Percentiles rank a stretch among this genome's conserved stretches.
These are phyloP conservation scores for Mycalesis mineus DNA, from an alignment of 2,888 invertebrate genomes.

Conservation along the genomic window DNA sequence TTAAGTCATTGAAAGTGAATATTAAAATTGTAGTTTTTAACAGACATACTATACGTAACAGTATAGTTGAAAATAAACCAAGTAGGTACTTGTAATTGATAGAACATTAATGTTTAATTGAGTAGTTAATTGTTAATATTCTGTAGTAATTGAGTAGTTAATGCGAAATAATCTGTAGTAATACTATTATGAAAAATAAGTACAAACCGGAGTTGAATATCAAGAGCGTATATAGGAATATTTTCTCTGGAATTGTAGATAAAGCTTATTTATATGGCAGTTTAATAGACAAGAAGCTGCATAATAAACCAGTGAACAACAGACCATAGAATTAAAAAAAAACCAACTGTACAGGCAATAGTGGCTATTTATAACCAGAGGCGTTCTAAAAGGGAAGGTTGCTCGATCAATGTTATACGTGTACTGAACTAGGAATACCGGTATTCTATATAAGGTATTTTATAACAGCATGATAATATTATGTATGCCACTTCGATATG, in stretches of 20 bases:
- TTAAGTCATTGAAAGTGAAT: no score
- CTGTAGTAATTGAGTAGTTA: no score
- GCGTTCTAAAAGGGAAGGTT: slow-evolving; percentile 43
- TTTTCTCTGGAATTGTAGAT: slow-evolving; percentile 1
- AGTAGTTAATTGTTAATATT: no score
- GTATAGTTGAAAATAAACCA: no score
- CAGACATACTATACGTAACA: no score
- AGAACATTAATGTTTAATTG: no score
- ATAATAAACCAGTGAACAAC: slow-evolving; percentile 23
- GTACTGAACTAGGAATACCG: slow-evolving; percentile 32
- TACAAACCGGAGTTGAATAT: no score
- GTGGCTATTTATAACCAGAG: slow-evolving; percentile 33
- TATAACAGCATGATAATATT: slow-evolving; percentile 24
- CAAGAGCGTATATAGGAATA: no score
- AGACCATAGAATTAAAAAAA: slow-evolving; percentile 19
- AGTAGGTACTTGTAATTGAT: no score
- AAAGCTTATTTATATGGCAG: slow-evolving; percentile 17
- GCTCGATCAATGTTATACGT: slow-evolving; percentile 35
- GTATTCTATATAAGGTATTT: slow-evolving; percentile 40
- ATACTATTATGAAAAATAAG: no score
- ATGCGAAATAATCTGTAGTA: no score
- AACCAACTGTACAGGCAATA: slow-evolving; percentile 23
- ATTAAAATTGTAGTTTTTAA: no score
- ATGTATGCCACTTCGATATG: slow-evolving; percentile 19
- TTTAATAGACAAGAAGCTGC: slow-evolving; percentile 17